Conservation (phyloP, 2,113 vertebrate species). For the Sterrhoptilus dennistouni region DNA sequence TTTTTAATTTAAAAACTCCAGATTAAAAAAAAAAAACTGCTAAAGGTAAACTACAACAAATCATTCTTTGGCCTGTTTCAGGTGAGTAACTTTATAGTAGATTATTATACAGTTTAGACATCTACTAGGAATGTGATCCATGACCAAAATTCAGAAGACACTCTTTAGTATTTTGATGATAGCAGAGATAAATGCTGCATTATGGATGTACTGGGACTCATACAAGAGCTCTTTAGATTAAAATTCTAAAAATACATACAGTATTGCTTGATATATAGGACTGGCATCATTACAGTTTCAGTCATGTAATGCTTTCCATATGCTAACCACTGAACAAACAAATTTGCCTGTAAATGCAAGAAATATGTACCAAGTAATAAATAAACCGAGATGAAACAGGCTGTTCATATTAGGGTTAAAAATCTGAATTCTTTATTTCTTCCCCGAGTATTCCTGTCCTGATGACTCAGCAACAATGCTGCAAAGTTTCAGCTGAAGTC, state of each 20-base stretch:
- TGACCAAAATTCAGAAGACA: not conserved
- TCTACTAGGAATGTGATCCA: not conserved
- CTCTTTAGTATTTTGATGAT: not conserved
- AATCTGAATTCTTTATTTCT: not conserved
- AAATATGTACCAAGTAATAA: not conserved
- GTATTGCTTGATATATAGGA: not conserved
- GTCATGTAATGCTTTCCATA: slow-evolving; percentile 17
- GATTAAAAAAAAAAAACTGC: not conserved
- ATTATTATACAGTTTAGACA: not conserved
- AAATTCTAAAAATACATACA: not conserved
- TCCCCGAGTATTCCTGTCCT: not conserved
- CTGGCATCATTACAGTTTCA: not conserved
- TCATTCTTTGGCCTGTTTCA: not conserved
- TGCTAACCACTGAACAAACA: not conserved
- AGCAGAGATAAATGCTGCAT: not conserved
- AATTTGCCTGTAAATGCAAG: not conserved
- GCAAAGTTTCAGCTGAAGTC: not conserved
- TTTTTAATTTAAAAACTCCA: not conserved
- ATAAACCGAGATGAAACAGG: not conserved
- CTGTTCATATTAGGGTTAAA: not conserved
- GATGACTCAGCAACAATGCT: not conserved
- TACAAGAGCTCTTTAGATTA: not conserved
- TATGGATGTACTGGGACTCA: not conserved
- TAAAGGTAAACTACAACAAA: not conserved
- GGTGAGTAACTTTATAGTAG: not conserved